Conservation (phyloP, 2,888 invertebrate species). For the Nomada flava region DNA sequence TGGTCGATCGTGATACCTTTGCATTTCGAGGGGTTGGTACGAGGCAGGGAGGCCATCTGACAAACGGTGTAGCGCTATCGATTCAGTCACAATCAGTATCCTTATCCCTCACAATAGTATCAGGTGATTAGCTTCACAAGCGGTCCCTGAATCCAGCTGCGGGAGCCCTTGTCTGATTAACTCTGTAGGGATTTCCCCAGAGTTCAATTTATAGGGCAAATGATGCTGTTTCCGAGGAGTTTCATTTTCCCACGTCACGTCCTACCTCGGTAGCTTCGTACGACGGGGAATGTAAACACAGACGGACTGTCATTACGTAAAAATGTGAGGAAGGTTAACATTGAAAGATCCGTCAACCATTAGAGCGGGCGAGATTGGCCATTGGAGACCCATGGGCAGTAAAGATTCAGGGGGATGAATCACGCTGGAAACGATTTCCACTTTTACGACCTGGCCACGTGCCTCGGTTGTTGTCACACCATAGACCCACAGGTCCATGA, state of each 20-base stretch:
- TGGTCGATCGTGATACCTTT: too few relatives aligned
- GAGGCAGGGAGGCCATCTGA: too few relatives aligned
- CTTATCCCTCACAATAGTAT: conserved; percentile 38
- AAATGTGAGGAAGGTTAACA: not conserved
- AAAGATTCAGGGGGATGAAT: conserved; percentile 16
- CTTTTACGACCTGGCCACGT: conserved; percentile 10
- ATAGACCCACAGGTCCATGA: not conserved
- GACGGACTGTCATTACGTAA: not conserved
- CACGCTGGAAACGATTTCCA: conserved; percentile 1
- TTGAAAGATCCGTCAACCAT: not conserved
- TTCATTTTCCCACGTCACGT: too few relatives aligned
- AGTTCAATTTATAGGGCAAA: not conserved
- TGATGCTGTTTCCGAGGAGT: too few relatives aligned
- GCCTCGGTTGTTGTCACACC: not conserved
- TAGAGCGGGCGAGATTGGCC: not conserved
- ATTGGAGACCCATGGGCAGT: conserved; percentile 5
- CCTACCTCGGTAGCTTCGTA: too few relatives aligned
- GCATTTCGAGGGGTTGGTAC: too few relatives aligned
- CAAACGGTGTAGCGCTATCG: conserved; percentile 17
- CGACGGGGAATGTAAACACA: too few relatives aligned
- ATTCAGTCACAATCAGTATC: conserved; percentile 31
- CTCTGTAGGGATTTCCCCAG: conserved; percentile 6
- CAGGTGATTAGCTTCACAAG: conserved; percentile 55
- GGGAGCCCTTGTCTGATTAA: conserved; percentile 14
- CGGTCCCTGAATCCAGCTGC: not conserved